Evolutionary conservation across 92 coral and sea anemone genomes (phyloP), one percentile per base, ranked within the genome.

Genomic region (Zoanthus solanderi): DNA sequence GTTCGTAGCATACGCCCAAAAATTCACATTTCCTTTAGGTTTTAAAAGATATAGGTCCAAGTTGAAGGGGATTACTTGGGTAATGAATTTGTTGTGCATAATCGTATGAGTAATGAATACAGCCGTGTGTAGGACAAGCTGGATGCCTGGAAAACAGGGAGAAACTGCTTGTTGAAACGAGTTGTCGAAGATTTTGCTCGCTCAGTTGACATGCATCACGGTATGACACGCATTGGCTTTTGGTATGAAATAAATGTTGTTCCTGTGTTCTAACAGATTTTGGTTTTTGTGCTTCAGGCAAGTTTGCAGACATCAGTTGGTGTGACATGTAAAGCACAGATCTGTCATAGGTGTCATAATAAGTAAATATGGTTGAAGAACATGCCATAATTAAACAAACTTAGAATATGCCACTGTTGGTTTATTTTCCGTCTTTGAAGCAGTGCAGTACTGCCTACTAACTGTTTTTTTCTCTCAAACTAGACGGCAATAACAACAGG

Each of bases 61-160:
- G 92, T 73, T 92, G 94, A 83, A 85, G 69, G 10, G 92, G 92
- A 34, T 92, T 89, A 32, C 84, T 56, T 47, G 92, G 92, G 12
- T 79, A 37, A 83, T 89, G 90, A 32, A 85, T 79, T 83, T 89
- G 90, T 50, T 89, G 92, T 16, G 90, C 92, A 57, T 85, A 89
- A 77, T 89, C 94, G 77, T 79, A 92, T 34, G 94, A 92, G 54
- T 85, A 89, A 16, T 92, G 90, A 78, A 85, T 58, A 29, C 72
- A 83, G 17, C 77, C 66, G 9, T 73, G 12, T 28, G 86, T 46
- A 11, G 94, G 72, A 75, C 94, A 89, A 29, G 92, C 58, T 15
- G 56, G 16, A 31, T 84, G 91, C 14, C 18, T 89, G 63, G 52
- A 11, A 11, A 72, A 56, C 63, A 76, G 47, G 47, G 56, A 37